A percentile compares a stretch with the other conserved stretches of the same genome.
phyloP scores from a whole-genome alignment of 2,113 vertebrate genomes.

The Arvicanthis niloticus region DNA sequence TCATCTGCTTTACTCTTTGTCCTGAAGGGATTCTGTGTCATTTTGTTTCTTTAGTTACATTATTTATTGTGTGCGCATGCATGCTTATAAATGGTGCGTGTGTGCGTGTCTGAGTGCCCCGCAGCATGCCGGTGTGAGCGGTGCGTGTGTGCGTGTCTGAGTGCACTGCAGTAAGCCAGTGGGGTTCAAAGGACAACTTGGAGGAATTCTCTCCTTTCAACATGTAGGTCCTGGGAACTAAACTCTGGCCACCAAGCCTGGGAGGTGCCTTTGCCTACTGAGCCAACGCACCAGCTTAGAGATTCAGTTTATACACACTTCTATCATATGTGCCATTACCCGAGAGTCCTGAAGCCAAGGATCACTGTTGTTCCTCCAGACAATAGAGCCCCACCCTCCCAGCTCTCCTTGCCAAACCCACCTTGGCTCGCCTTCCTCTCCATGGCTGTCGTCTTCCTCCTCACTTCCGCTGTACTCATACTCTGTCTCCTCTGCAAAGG shows the following conservation, averaged over 20 bases:
- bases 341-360: neutral
- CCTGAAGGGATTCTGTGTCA: neutral
- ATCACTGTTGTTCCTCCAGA: neutral
- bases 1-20: neutral
- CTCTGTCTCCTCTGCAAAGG: slow-evolving; percentile 92
- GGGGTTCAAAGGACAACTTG: neutral
- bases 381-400: neutral
- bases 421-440: slow-evolving; percentile 95
- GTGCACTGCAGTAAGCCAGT: neutral
- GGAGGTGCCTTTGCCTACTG: too few relatives aligned
- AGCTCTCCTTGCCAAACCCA: slow-evolving; percentile 69
- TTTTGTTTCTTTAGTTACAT: neutral
- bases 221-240: neutral
- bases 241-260: neutral
- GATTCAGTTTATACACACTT: neutral
- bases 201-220: neutral
- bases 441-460: slow-evolving; percentile 94
- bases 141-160: neutral
- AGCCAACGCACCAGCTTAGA: neutral
- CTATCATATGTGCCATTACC: neutral
- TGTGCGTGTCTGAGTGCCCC: neutral
- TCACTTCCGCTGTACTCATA: slow-evolving; percentile 96
- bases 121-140: neutral
- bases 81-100: neutral
- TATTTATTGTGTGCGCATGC: neutral